Base-by-base conservation (phyloP, 2,797 vertebrate species). In the Chaetodon trifasciatus region DNA sequence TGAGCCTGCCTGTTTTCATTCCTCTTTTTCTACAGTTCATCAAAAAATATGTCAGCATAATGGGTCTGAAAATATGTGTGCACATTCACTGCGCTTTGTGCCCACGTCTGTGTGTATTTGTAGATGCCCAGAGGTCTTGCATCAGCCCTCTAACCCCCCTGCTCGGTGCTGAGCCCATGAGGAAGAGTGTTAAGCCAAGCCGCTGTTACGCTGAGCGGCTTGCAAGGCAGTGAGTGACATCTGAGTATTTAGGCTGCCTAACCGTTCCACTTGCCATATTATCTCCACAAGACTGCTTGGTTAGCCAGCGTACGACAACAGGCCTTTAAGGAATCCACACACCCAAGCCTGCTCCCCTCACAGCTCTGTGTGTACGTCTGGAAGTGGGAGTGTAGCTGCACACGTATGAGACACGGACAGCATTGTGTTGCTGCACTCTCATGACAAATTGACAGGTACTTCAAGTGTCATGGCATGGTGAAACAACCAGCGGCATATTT, bases 311-410 rank as follows among this genome's bases (percentile, higher is more conserved):
- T 39, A 63, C 56, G 40, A 68, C 46, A 46, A 66, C 69, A 74
- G 64, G 44, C 68, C 81, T 80, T 85, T 21, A 44, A 88, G 71
- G 84, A 85, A 87, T 83, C 82, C 86, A 88, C 85, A 56, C 85
- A 56, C 80, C 79, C 85, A 76, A 28, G 32, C 53, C 28, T 69
- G 5, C 35, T 46, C 3, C 24, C 74, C 69, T 82, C 23, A 23
- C 80, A 79, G 58, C 42, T 68, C 8, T 39, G 10, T 73, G 55
- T 44, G 37, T 15, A 9, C 4, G 5, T 76, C 50, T 79, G 50
- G 66, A 28, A 66, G 62, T 65, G 37, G 37, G 56, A 55, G 62
- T 61, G 65, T 21, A 56, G 64, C 73, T 70, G 50, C 77, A 75
- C n/a, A 9, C 42, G 32, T 21, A 40, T 24, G 55, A 70, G 55